Evolutionary conservation across 2,888 invertebrate genomes (phyloP).

Genomic region (Chymomyza procnemis): DNA sequence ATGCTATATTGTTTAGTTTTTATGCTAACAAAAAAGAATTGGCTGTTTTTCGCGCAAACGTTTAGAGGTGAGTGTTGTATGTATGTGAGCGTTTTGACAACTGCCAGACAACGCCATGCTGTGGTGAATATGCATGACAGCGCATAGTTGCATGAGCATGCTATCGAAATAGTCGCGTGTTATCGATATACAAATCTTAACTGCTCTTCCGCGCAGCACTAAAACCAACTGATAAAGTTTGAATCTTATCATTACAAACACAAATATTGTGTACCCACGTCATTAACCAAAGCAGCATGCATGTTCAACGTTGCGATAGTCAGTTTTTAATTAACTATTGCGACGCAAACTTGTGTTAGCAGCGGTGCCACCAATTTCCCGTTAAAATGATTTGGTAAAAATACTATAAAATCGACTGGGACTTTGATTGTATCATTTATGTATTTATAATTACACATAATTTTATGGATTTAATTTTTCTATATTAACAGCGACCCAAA

Average conservation of each 20-base stretch:
- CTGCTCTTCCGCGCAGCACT: constrained; percentile 15
- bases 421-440: neutral
- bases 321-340: constrained; percentile 47
- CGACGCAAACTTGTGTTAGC: constrained; percentile 36
- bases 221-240: constrained; percentile 27
- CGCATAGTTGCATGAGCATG: constrained; percentile 16
- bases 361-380: neutral
- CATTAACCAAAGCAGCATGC: constrained; percentile 34
- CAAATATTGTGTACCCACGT: constrained; percentile 23
- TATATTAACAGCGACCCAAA: constrained; percentile 77
- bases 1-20: neutral
- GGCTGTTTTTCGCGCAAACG: constrained; percentile 55
- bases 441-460: neutral
- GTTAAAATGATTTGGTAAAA: constrained; percentile 51
- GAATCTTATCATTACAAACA: constrained; percentile 50
- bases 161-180: constrained; percentile 7
- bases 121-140: constrained; percentile 52
- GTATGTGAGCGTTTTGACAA: constrained; percentile 56
- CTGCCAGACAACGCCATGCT: constrained; percentile 63
- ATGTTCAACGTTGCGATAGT: constrained; percentile 19
- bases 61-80: constrained; percentile 45
- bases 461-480: constrained; percentile 12
- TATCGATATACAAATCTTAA: constrained; percentile 27
- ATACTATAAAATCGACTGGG: constrained; percentile 52
- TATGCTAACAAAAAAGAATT: neutral